Percentiles rank a stretch among this genome's conserved stretches.
Conservation (phyloP, 2,797 vertebrate genomes). For the Austrolebias charrua region DNA sequence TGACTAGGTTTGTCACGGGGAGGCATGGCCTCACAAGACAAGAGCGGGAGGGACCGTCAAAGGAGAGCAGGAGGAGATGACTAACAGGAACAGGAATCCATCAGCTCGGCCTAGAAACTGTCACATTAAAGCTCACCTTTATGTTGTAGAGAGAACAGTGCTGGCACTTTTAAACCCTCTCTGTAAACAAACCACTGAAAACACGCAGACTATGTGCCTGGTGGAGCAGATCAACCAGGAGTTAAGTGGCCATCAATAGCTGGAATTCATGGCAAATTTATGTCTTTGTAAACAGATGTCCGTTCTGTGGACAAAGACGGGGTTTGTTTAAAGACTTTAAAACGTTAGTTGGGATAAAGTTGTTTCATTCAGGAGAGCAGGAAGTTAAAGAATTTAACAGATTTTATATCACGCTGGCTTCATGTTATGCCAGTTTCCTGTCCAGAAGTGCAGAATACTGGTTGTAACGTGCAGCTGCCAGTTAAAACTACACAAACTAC, state of each 20-base stretch:
- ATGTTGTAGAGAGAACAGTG: conserved; percentile 40
- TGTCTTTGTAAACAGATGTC: conserved; percentile 68
- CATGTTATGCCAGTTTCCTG: background rate
- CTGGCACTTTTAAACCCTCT: conserved; percentile 52
- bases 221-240: conserved; percentile 45
- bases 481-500: too few relatives aligned
- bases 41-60: conserved; percentile 19
- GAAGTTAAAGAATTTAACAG: conserved; percentile 9
- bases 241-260: conserved; percentile 60
- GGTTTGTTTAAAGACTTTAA: conserved; percentile 31
- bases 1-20: conserved; percentile 28
- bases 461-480: background rate
- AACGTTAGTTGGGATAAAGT: conserved; percentile 30
- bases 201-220: conserved; percentile 66
- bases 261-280: conserved; percentile 62
- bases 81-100: conserved; percentile 64
- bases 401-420: conserved; percentile 6
- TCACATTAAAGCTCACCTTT: conserved; percentile 63
- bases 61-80: conserved; percentile 56
- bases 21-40: conserved; percentile 41
- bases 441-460: too few relatives aligned
- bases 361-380: conserved; percentile 33
- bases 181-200: conserved; percentile 69
- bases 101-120: conserved; percentile 59
- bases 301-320: conserved; percentile 47